These are phyloP conservation scores for Carassius auratus DNA, from an alignment of 2,113 vertebrate genomes.

Conservation along the genomic window DNA sequence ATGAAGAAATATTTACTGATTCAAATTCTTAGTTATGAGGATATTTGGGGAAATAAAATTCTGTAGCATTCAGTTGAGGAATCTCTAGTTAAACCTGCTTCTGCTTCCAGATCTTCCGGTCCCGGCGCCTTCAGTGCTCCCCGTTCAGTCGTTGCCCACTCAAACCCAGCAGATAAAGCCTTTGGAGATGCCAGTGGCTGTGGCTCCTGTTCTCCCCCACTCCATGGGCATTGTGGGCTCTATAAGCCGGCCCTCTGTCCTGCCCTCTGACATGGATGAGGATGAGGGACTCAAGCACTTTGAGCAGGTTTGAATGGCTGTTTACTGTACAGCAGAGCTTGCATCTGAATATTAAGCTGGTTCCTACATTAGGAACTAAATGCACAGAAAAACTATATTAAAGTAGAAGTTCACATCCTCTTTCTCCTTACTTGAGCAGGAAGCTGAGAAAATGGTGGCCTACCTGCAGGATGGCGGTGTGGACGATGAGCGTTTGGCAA, in stretches of 20 bases:
- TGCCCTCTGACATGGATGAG: conserved; percentile 86
- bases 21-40: too few relatives aligned
- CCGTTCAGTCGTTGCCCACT: conserved; percentile 34
- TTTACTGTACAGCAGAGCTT: background rate
- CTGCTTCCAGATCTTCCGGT: conserved; percentile 58
- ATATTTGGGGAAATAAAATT: background rate
- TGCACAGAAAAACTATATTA: background rate
- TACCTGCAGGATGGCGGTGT: conserved; percentile 92
- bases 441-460: conserved; percentile 99
- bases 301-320: conserved; percentile 83
- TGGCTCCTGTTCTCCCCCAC: conserved; percentile 66
- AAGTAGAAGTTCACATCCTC: background rate
- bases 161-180: conserved; percentile 75
- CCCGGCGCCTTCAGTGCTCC: conserved; percentile 69
- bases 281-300: conserved; percentile 97
- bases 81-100: background rate
- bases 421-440: conserved; percentile 71
- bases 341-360: background rate
- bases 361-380: background rate
- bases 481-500: conserved; percentile 88
- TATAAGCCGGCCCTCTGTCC: conserved; percentile 61
- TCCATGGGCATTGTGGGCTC: conserved; percentile 67
- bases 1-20: background rate
- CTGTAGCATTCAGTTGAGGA: background rate
- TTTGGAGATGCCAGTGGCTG: conserved; percentile 62